A percentile compares a stretch with the other conserved stretches of the same genome.
Conservation (phyloP, 2,888 invertebrate species). For the Ferdinandea cuprea region DNA sequence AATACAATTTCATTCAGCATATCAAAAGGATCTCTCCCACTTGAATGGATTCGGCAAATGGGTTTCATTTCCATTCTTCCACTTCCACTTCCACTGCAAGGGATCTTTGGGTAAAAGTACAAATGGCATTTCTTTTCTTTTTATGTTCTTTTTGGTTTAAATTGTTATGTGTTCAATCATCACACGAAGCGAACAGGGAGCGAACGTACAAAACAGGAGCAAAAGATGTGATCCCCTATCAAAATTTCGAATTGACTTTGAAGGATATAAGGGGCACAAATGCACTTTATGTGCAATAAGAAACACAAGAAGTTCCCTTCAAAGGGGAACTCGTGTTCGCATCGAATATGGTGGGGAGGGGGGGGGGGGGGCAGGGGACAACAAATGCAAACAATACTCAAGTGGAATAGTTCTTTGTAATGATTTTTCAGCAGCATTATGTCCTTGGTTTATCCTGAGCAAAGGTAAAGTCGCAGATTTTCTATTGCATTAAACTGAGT, state of each 20-base stretch:
- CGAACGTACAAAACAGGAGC: constrained; percentile 16
- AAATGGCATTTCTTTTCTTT: constrained; percentile 25
- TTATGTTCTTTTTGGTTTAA: constrained; percentile 22
- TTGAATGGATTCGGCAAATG: constrained; percentile 55
- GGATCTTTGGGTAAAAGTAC: constrained; percentile 29
- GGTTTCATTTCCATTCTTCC: constrained; percentile 59
- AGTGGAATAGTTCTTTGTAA: constrained; percentile 43
- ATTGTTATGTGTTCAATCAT: constrained; percentile 59
- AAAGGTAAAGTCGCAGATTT: constrained; percentile 40
- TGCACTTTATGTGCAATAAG: constrained; percentile 58
- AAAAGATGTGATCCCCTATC: constrained; percentile 54
- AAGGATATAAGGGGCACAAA: constrained; percentile 59
- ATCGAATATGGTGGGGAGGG: not conserved
- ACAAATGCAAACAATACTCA: constrained; percentile 54
- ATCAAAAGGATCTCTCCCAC: constrained; percentile 55
- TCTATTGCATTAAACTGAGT: constrained; percentile 27
- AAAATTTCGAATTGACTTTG: constrained; percentile 57
- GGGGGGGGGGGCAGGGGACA: not conserved
- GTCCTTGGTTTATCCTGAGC: constrained; percentile 49
- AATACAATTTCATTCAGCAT: constrained; percentile 40
- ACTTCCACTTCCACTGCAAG: constrained; percentile 43
- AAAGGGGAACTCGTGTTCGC: constrained; percentile 32
- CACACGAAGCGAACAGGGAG: constrained; percentile 8
- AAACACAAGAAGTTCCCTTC: constrained; percentile 33
- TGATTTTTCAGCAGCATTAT: constrained; percentile 25